Evolutionary conservation across 2,797 vertebrate genomes (phyloP).

Genomic region (Pristis pectinata): DNA sequence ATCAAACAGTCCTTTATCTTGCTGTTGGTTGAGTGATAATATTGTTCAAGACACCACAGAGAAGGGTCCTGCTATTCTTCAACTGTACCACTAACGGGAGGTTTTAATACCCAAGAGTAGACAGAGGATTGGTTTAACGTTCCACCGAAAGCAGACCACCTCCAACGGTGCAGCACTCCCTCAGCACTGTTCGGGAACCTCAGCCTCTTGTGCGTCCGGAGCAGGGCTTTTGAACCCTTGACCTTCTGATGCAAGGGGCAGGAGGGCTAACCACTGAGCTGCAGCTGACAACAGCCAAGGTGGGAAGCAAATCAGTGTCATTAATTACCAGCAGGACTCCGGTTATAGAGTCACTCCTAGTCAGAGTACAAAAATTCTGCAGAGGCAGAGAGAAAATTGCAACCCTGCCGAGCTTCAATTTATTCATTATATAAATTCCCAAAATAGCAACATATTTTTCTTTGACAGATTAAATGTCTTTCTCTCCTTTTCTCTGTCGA

Average conservation of each 20-base stretch:
- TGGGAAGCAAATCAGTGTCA: not conserved
- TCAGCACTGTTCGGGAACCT: too few relatives aligned
- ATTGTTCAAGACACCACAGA: too few relatives aligned
- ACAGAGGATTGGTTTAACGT: too few relatives aligned
- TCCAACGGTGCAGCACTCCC: too few relatives aligned
- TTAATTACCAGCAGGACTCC: not conserved
- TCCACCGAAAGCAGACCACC: too few relatives aligned
- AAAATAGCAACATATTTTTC: slow-evolving; percentile 29
- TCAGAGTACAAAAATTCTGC: not conserved
- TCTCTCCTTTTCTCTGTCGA: not conserved
- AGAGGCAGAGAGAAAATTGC: not conserved
- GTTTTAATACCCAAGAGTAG: too few relatives aligned
- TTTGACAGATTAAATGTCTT: slow-evolving; percentile 26
- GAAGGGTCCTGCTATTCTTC: too few relatives aligned
- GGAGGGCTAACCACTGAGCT: not conserved
- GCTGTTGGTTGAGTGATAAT: too few relatives aligned
- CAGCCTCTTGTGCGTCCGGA: too few relatives aligned
- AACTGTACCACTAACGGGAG: too few relatives aligned
- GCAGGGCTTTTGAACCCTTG: too few relatives aligned
- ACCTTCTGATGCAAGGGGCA: not conserved
- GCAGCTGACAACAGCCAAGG: not conserved
- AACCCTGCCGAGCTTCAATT: not conserved
- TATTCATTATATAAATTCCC: slow-evolving; percentile 24
- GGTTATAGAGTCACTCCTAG: not conserved
- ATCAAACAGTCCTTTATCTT: too few relatives aligned